Conservation (phyloP, 1,140 invertebrate genomes). For the Lamellibrachia luymesi region DNA sequence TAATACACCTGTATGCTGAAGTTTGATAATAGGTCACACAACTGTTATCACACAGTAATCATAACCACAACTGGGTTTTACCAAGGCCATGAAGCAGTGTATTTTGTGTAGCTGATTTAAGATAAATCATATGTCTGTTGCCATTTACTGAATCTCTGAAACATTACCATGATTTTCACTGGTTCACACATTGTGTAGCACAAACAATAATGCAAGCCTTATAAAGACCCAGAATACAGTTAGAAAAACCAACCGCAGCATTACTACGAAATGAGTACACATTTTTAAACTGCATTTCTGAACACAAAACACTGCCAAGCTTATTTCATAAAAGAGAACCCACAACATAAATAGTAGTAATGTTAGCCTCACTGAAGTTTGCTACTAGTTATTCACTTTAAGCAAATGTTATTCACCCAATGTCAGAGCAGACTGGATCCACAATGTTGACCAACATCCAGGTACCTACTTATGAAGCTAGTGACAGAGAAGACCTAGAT, state of each 20-base stretch:
- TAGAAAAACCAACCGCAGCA: neutral
- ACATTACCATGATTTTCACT: neutral
- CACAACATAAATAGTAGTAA: neutral
- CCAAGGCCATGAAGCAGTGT: too few species aligned
- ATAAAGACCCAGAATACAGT: neutral
- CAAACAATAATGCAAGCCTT: neutral
- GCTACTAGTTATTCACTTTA: neutral
- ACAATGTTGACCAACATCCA: too few species aligned
- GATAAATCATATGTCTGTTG: neutral
- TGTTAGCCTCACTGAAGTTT: neutral
- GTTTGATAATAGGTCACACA: neutral
- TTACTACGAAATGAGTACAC: too few species aligned
- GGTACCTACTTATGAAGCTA: too few species aligned
- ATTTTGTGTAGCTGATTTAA: neutral
- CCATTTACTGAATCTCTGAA: neutral
- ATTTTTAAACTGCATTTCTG: too few species aligned
- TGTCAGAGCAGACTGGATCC: too few species aligned
- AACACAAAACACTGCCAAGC: too few species aligned
- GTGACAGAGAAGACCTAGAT: too few species aligned
- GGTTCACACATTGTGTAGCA: neutral
- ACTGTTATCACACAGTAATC: neutral
- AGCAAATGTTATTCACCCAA: neutral
- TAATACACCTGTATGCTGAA: neutral
- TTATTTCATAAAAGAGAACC: neutral
- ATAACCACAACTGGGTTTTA: neutral